phyloP scores from a whole-genome alignment of 2,797 vertebrate species.

The Craterocephalus amniculus region DNA sequence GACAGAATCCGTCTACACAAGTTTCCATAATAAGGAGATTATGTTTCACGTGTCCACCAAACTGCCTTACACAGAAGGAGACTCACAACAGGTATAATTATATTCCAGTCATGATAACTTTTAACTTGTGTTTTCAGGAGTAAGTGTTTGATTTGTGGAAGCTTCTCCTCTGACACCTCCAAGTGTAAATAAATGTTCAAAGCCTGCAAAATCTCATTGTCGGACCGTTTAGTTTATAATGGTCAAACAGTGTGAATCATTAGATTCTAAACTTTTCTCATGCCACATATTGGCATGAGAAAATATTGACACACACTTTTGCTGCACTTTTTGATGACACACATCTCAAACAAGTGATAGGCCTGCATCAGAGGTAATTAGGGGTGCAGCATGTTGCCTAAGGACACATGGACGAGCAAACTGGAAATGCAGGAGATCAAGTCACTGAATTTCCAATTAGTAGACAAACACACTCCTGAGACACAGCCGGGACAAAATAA shows the following conservation, averaged over 20 bases:
- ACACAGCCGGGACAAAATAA: neutral
- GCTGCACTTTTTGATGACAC: neutral
- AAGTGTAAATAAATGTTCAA: neutral
- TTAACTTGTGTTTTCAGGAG: conserved; percentile 15
- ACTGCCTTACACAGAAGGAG: conserved; percentile 96
- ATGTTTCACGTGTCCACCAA: conserved; percentile 99
- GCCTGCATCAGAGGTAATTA: neutral
- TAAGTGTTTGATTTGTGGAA: conserved; percentile 22
- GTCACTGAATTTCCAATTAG: neutral
- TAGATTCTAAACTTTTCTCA: neutral
- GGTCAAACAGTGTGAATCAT: neutral
- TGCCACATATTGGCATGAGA: too few relatives aligned
- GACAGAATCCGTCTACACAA: conserved; percentile 91
- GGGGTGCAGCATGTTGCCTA: neutral
- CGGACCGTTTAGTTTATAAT: neutral
- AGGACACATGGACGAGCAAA: neutral
- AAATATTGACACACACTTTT: neutral
- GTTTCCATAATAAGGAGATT: conserved; percentile 95
- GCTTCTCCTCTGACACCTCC: conserved; percentile 8
- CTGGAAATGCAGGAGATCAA: neutral
- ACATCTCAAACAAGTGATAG: neutral
- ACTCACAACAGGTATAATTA: conserved; percentile 90
- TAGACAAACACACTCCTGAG: neutral
- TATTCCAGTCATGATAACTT: conserved; percentile 6
- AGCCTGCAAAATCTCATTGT: neutral